phyloP scores from a whole-genome alignment of 2,113 vertebrate species.

The Ploceus nigricollis region DNA sequence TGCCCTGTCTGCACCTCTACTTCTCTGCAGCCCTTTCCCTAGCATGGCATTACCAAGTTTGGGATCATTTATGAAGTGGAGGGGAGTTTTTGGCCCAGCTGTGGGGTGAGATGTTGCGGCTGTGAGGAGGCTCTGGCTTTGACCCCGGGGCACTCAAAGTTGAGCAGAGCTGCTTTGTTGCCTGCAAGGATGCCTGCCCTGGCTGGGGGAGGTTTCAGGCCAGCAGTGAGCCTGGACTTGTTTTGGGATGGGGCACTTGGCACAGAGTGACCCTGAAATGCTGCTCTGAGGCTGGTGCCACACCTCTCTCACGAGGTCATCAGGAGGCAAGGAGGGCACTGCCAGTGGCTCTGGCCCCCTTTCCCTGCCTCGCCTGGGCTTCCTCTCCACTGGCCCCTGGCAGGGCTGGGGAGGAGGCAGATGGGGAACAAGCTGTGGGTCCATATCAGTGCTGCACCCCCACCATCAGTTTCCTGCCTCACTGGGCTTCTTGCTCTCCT shows the following conservation, averaged over 20 bases:
- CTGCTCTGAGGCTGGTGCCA: neutral
- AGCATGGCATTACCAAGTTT: neutral
- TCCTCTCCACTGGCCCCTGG: neutral
- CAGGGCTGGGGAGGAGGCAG: neutral
- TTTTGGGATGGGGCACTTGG: neutral
- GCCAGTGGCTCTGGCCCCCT: neutral
- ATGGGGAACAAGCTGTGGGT: neutral
- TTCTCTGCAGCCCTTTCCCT: neutral
- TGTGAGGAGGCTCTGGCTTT: neutral
- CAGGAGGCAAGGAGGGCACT: neutral
- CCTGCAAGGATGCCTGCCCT: neutral
- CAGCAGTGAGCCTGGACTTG: neutral
- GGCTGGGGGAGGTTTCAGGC: neutral
- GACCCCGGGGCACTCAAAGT: neutral
- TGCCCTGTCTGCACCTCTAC: rapidly evolving
- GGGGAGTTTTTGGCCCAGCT: neutral
- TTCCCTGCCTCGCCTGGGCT: neutral
- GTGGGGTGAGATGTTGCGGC: neutral
- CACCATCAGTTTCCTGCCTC: neutral
- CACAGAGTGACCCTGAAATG: neutral
- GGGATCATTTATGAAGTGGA: neutral
- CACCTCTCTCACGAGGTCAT: rapidly evolving
- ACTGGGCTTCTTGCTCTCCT: neutral
- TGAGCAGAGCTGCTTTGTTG: neutral
- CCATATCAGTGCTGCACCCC: neutral